Conservation (phyloP, 2,113 vertebrate species). For the Rhea americana region DNA sequence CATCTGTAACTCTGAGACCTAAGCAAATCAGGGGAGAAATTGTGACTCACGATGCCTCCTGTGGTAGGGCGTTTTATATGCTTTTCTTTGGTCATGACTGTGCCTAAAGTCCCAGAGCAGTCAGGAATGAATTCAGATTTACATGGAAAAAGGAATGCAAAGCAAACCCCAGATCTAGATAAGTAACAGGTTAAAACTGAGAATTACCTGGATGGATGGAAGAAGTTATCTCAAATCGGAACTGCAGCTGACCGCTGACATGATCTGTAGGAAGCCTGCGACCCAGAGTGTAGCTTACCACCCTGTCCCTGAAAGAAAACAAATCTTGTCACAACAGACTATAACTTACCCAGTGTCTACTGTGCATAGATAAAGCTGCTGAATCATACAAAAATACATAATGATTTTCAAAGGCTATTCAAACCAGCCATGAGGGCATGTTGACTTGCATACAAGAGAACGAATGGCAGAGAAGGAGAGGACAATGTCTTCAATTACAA, state of each 20-base stretch:
- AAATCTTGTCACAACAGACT: constrained; percentile 46
- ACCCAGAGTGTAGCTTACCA: constrained; percentile 93
- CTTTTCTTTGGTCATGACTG: not conserved
- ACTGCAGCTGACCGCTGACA: constrained; percentile 96
- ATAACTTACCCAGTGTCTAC: not conserved
- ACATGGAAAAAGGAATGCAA: not conserved
- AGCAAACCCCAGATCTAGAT: not conserved
- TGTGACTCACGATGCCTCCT: not conserved
- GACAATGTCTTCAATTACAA: constrained; percentile 68
- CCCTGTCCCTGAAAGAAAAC: constrained; percentile 86
- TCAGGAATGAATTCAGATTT: not conserved
- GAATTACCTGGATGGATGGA: constrained; percentile 93
- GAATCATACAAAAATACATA: constrained; percentile 16
- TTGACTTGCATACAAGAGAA: constrained; percentile 31
- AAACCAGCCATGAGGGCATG: constrained; percentile 52
- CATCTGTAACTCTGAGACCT: not conserved
- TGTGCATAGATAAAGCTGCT: constrained; percentile 12
- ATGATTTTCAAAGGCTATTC: constrained; percentile 26
- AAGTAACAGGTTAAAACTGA: not conserved
- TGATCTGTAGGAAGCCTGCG: constrained; percentile 96
- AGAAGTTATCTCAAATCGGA: constrained; percentile 95
- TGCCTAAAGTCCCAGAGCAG: not conserved
- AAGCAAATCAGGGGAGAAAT: not conserved
- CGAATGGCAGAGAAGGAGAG: constrained; percentile 47
- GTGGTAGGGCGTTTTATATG: not conserved